Evolutionary conservation across 1,140 invertebrate genomes (phyloP).

Genomic region (Zaprionus vittiger): DNA sequence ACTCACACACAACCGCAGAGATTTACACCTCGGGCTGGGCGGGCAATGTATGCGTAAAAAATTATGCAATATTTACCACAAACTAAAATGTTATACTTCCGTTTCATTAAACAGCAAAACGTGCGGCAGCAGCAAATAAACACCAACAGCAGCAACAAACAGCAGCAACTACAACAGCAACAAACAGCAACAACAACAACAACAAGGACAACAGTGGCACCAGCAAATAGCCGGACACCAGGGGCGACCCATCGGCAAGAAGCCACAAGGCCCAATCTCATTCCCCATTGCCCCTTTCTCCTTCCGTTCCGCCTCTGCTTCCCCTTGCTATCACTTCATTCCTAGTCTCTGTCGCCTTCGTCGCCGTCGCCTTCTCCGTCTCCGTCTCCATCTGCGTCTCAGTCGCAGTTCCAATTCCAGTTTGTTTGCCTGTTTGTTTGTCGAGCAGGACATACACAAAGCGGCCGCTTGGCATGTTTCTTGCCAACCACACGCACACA

Average conservation of each 20-base stretch:
- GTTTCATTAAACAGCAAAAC: constrained; percentile 78
- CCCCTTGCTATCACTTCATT: neutral
- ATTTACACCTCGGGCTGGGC: neutral
- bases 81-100: constrained; percentile 76
- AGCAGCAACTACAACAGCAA: constrained; percentile 29
- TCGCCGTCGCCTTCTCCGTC: neutral
- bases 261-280: constrained; percentile 22
- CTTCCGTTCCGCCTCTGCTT: neutral
- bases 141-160: constrained; percentile 18
- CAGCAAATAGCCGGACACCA: constrained; percentile 68
- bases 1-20: neutral
- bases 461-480: constrained; percentile 60
- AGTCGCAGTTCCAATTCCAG: constrained; percentile 10
- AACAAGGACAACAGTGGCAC: constrained; percentile 36
- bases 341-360: neutral
- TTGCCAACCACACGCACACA: constrained; percentile 32
- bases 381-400: neutral
- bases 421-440: constrained; percentile 58
- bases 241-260: constrained; percentile 25
- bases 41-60: constrained; percentile 37
- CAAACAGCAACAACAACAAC: neutral
- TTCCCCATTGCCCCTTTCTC: neutral
- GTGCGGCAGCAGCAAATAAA: constrained; percentile 63
- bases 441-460: constrained; percentile 47
- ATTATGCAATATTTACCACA: constrained; percentile 75